A percentile compares a stretch with the other conserved stretches of the same genome.
Conservation (phyloP, 2,888 invertebrate species). For the Laothoe populi region DNA sequence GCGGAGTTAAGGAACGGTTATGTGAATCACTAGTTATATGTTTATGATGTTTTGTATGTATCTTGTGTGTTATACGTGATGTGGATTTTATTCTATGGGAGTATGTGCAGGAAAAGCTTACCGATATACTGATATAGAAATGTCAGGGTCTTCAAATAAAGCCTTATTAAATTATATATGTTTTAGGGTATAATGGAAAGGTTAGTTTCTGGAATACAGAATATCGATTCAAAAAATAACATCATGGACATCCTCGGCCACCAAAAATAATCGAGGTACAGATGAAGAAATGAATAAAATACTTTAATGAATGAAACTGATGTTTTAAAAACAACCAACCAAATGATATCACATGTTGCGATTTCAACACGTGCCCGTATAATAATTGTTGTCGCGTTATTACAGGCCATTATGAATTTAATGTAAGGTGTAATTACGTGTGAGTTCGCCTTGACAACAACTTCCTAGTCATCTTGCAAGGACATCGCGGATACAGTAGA, state of each 20-base stretch:
- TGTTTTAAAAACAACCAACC: conserved; percentile 11
- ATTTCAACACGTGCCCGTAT: conserved; percentile 25
- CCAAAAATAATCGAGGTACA: not conserved
- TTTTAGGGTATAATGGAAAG: not conserved
- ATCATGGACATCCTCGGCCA: not conserved
- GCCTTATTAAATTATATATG: no score
- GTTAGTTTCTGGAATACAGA: no score
- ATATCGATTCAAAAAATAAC: not conserved
- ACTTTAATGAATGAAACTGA: conserved; percentile 8
- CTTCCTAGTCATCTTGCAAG: conserved; percentile 47
- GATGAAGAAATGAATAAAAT: conserved; percentile 5
- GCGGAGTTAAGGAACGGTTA: not conserved
- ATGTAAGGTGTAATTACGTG: conserved; percentile 42
- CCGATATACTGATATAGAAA: not conserved
- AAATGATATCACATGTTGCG: conserved; percentile 20
- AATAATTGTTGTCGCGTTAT: conserved; percentile 21
- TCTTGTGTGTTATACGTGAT: not conserved
- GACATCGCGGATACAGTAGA: conserved; percentile 4
- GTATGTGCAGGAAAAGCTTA: not conserved
- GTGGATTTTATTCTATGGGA: not conserved
- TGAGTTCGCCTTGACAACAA: conserved; percentile 52
- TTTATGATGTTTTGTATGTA: conserved; percentile 1
- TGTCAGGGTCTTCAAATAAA: not conserved
- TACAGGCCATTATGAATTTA: conserved; percentile 19
- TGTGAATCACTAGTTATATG: conserved; percentile 1